Evolutionary conservation across 2,888 invertebrate species (phyloP).

Genomic region (Idaea aversata): DNA sequence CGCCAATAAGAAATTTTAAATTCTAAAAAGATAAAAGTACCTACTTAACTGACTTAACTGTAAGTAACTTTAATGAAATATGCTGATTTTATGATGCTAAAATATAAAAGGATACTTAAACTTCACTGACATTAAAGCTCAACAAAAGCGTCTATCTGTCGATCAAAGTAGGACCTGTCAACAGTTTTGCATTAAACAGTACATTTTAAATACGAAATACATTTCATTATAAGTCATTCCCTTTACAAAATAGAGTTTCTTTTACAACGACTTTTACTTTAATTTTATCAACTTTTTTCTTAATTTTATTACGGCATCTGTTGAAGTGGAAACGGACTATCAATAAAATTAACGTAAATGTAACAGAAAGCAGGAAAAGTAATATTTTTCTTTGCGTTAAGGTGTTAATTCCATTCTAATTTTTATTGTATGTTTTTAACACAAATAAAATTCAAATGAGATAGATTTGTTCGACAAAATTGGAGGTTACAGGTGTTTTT

Average conservation of each 20-base stretch:
- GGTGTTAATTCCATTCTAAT: background rate
- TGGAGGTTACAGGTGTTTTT: constrained; percentile 1
- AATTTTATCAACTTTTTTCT: constrained; percentile 11
- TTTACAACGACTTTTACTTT: background rate
- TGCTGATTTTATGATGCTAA: too few species aligned
- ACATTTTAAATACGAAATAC: background rate
- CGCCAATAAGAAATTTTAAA: too few species aligned
- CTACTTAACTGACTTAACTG: too few species aligned
- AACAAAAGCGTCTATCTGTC: background rate
- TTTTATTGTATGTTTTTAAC: constrained; percentile 9
- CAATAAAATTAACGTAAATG: constrained; percentile 3
- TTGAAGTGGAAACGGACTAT: constrained; percentile 33
- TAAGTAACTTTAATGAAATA: too few species aligned
- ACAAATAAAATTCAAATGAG: constrained; percentile 16
- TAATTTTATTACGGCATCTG: constrained; percentile 36
- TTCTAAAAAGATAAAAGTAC: too few species aligned
- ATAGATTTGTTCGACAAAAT: background rate
- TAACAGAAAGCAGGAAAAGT: background rate
- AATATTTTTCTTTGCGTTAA: background rate
- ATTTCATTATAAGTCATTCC: background rate
- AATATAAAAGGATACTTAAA: too few species aligned
- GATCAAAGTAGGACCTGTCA: background rate
- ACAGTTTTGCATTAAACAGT: background rate
- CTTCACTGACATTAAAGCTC: background rate
- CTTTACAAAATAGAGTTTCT: background rate